These are phyloP conservation scores for Ichneumon xanthorius DNA, from an alignment of 2,888 invertebrate genomes.

Conservation along the genomic window DNA sequence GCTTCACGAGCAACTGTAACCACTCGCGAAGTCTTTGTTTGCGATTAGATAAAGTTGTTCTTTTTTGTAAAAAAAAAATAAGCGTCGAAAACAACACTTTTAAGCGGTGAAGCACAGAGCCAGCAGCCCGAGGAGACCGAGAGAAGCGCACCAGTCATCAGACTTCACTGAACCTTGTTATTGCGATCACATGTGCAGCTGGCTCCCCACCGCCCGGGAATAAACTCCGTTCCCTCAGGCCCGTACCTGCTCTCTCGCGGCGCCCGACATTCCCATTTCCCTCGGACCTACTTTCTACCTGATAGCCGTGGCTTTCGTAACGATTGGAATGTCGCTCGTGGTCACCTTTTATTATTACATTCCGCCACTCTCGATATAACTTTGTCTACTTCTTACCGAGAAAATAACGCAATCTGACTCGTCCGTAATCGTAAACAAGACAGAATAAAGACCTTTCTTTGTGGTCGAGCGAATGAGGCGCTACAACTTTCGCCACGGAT, in stretches of 20 bases:
- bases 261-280: slow-evolving; percentile 50
- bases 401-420: background rate
- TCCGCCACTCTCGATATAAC: background rate
- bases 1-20: no score
- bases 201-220: slow-evolving; percentile 44
- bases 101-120: slow-evolving; percentile 10
- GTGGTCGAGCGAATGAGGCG: background rate
- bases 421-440: background rate
- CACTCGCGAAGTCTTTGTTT: background rate
- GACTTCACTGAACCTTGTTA: slow-evolving; percentile 69
- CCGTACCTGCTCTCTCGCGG: slow-evolving; percentile 47
- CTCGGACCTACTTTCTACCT: slow-evolving; percentile 45
- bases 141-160: slow-evolving; percentile 64
- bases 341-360: slow-evolving; percentile 15
- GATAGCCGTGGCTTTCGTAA: slow-evolving; percentile 37
- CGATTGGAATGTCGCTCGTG: background rate
- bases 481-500: background rate
- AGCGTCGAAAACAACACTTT: slow-evolving; percentile 1
- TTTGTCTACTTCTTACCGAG: background rate
- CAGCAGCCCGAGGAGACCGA: slow-evolving; percentile 30
- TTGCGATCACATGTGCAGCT: slow-evolving; percentile 69
- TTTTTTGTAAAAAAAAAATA: background rate
- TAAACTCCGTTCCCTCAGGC: slow-evolving; percentile 48
- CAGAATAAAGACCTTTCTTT: background rate
- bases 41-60: background rate